Conservation (phyloP, 2,888 invertebrate species). For the Lymantria dispar region DNA sequence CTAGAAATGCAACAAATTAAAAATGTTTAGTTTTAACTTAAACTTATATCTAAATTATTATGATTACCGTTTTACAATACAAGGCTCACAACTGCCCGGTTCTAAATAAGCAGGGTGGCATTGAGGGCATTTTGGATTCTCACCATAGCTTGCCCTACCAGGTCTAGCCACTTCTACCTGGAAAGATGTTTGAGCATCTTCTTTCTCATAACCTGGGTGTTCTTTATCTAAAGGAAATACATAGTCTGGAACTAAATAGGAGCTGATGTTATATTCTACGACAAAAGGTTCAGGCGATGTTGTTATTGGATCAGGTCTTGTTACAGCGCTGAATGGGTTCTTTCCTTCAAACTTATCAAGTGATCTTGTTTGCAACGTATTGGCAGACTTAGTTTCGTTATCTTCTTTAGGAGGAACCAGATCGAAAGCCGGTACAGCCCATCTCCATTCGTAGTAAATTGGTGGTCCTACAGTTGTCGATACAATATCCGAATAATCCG, state of each 20-base stretch:
- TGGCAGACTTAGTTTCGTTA: constrained; percentile 55
- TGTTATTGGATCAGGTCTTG: constrained; percentile 52
- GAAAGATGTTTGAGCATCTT: constrained; percentile 83
- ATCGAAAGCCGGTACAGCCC: constrained; percentile 84
- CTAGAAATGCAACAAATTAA: not conserved
- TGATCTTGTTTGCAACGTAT: constrained; percentile 39
- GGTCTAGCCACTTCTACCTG: constrained; percentile 78
- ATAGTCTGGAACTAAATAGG: constrained; percentile 84
- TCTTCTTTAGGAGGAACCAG: constrained; percentile 78
- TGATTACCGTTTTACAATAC: constrained; percentile 79
- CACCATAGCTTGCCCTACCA: constrained; percentile 76
- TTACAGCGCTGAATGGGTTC: constrained; percentile 60
- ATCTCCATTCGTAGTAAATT: constrained; percentile 85
- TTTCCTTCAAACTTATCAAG: constrained; percentile 33
- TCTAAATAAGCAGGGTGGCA: constrained; percentile 84
- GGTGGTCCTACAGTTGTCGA: constrained; percentile 84
- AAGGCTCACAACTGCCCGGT: constrained; percentile 85
- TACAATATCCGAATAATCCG: constrained; percentile 56
- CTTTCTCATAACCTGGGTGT: constrained; percentile 82
- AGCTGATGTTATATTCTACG: constrained; percentile 82
- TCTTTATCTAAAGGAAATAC: constrained; percentile 82
- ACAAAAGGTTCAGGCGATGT: constrained; percentile 49
- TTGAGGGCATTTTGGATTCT: constrained; percentile 84
- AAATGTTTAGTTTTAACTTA: not conserved
- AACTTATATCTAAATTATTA: not conserved